Conservation (phyloP, 2,797 vertebrate genomes). For the Acanthornis magna region DNA sequence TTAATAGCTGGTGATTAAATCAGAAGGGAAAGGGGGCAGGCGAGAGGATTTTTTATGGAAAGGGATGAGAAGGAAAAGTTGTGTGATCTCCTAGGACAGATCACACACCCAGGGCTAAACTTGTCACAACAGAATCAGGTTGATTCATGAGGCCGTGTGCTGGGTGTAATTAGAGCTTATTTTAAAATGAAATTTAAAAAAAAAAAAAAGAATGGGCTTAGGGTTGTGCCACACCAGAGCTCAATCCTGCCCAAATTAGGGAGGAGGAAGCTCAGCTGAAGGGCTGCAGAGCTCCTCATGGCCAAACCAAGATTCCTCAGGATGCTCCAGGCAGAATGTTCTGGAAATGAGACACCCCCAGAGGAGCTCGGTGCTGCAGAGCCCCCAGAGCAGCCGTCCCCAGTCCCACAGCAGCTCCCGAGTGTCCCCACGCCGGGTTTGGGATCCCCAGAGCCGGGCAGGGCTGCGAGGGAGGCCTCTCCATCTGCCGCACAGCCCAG, state of each 20-base stretch:
- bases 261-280: neutral
- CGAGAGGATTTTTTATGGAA: neutral
- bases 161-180: neutral
- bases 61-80: constrained; percentile 2
- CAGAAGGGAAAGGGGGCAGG: neutral
- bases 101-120: constrained; percentile 30
- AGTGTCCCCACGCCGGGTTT: neutral
- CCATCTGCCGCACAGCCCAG: constrained; percentile 49
- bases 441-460: neutral
- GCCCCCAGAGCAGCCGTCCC: neutral
- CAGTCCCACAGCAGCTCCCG: neutral
- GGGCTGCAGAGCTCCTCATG: neutral
- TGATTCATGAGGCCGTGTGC: constrained; percentile 12
- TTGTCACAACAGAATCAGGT: constrained; percentile 45
- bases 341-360: neutral
- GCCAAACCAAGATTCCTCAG: constrained; percentile 37
- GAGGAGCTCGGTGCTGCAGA: neutral
- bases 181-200: neutral
- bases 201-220: neutral
- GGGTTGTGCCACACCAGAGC: neutral
- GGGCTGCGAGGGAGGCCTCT: neutral
- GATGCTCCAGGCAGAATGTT: neutral
- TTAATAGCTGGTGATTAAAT: neutral
- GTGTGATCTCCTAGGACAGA: constrained; percentile 14
- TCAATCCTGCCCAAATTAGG: constrained; percentile 25